These are phyloP conservation scores for Bombus picipes DNA, from an alignment of 1,140 invertebrate species.

Conservation along the genomic window DNA sequence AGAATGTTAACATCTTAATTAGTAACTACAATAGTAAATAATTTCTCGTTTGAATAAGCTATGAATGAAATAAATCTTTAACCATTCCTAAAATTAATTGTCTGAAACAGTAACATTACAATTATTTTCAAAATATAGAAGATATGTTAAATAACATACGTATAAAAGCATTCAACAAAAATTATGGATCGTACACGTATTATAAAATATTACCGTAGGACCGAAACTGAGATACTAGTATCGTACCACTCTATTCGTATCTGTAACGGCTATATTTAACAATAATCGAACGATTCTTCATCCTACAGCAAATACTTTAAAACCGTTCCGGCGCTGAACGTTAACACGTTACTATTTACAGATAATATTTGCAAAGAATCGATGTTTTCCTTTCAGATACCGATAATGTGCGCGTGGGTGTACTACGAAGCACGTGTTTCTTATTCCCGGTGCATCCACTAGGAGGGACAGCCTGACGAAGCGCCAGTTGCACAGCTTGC, in stretches of 20 bases:
- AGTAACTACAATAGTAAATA: neutral
- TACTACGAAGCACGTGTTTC: constrained; percentile 52
- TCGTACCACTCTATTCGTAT: neutral
- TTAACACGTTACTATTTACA: constrained; percentile 27
- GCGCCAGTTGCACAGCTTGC: constrained; percentile 55
- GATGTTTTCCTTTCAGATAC: constrained; percentile 36
- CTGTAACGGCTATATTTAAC: constrained; percentile 19
- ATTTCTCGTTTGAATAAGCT: too few relatives aligned
- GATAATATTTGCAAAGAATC: constrained; percentile 38
- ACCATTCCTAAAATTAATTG: neutral
- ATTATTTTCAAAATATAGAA: neutral
- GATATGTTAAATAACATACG: neutral
- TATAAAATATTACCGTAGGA: too few relatives aligned
- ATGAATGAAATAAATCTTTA: neutral
- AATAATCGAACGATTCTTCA: constrained; percentile 28
- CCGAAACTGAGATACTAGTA: neutral
- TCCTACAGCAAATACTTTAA: neutral
- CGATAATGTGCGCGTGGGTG: constrained; percentile 33
- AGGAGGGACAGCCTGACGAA: constrained; percentile 45
- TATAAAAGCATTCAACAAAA: too few relatives aligned
- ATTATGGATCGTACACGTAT: too few relatives aligned
- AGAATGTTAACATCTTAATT: neutral
- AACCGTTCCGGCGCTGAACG: constrained; percentile 1
- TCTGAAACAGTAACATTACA: neutral
- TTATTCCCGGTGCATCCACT: constrained; percentile 60